These are phyloP conservation scores for Drosophila fungiperda DNA, from an alignment of 2,888 invertebrate species.

Conservation along the genomic window DNA sequence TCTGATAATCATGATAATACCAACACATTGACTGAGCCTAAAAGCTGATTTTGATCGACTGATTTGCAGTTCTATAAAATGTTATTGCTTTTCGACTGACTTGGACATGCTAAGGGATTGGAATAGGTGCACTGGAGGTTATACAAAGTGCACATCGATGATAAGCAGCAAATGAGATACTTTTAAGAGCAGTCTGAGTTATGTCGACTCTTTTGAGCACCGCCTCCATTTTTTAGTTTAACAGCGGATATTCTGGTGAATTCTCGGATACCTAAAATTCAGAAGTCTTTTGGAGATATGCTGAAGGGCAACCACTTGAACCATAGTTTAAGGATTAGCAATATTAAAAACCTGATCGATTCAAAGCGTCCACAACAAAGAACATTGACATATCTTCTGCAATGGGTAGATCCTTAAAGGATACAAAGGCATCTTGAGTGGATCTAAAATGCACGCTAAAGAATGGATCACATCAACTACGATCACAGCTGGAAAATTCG, in stretches of 20 bases:
- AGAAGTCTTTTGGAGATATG: constrained; percentile 85
- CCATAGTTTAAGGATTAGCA: constrained; percentile 86
- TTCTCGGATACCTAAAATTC: constrained; percentile 86
- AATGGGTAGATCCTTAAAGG: constrained; percentile 87
- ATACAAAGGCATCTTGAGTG: constrained; percentile 87
- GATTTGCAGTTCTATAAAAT: constrained; percentile 34
- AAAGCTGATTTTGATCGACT: constrained; percentile 16
- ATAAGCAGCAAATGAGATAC: constrained; percentile 30
- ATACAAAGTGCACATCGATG: constrained; percentile 65
- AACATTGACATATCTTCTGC: constrained; percentile 85
- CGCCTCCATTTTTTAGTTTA: constrained; percentile 55
- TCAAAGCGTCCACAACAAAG: neutral
- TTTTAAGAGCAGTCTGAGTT: constrained; percentile 42
- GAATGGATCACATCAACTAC: constrained; percentile 91
- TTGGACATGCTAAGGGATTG: constrained; percentile 84
- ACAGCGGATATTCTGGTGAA: constrained; percentile 82
- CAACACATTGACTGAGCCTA: neutral
- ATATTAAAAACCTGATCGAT: constrained; percentile 87
- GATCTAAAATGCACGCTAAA: constrained; percentile 88
- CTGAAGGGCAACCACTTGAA: constrained; percentile 78
- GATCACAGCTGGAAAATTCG: constrained; percentile 88
- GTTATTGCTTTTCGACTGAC: constrained; percentile 26
- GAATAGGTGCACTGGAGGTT: constrained; percentile 72
- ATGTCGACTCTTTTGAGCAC: accelerated
- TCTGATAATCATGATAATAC: constrained; percentile 20